Evolutionary conservation across 2,888 invertebrate species (phyloP), one percentile per base, ranked within the genome.

Genomic region (Drosophila macrothrix): DNA sequence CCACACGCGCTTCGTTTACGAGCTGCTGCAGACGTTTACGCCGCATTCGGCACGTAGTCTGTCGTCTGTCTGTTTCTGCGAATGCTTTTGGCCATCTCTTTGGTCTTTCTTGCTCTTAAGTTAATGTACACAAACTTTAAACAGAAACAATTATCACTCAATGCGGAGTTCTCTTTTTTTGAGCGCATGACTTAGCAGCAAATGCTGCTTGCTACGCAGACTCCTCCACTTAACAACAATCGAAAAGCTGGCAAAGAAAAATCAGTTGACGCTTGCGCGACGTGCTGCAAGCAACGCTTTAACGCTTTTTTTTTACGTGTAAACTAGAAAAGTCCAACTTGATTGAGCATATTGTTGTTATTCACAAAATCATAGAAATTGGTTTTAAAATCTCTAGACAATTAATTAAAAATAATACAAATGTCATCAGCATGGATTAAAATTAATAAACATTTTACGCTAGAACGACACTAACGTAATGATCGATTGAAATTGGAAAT

Each of bases 1-100:
- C 66, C 29, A 39, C 35, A 59, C 52, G 41, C 68, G 39, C 64
- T 64, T 53, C 22, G 53, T 43, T 61, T 49, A 46, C 52, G 33
- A 60, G 66, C 53, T 73, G 75, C 71, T 59, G 52, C 39, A 68
- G 63, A 65, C 46, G 68, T 56, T 53, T 70, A 87, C 87, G 91
- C 83, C 71, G 63, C 74, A 58, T 69, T 67, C 49, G 80, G 91
- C 87, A 87, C 87, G 91, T 91, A 87, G 88, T 70, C 80, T 67
- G 62, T 67, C 55, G 67, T 72, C 43, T 73, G 63, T 73, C 71
- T 81, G 58, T 66, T 14, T 35, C 50, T 55, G 52, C 31, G 49
- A 25, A 22, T 50, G n/a, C 22, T 58, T 56, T 66, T 49, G 43
- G 69, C 35, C 82, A 89, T 78, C 83, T 83, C 88, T 84, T 69